phyloP scores from a whole-genome alignment of 2,797 vertebrate species.

The Hafferia zeledoni region DNA sequence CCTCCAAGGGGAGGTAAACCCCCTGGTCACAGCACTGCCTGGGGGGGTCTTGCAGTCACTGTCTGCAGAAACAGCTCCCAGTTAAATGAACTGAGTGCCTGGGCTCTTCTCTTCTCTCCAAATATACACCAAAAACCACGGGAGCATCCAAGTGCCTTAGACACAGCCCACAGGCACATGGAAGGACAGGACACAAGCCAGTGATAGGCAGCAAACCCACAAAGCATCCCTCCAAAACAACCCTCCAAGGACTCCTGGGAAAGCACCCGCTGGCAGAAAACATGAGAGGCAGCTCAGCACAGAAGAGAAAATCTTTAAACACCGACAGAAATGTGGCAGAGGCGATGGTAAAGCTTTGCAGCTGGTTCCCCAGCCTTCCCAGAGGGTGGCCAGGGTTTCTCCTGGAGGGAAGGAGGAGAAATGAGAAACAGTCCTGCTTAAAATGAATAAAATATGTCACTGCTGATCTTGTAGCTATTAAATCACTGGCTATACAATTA shows the following conservation, averaged over 20 bases:
- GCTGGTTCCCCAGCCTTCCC: constrained; percentile 47
- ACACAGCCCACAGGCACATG: accelerated
- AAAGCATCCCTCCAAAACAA: neutral
- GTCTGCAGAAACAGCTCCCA: neutral
- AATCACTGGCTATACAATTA: constrained; percentile 77
- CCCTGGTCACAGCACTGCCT: neutral
- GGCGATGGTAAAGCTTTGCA: constrained; percentile 21
- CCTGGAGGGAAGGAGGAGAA: constrained; percentile 20
- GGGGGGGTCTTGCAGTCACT: neutral
- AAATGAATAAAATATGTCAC: constrained; percentile 76
- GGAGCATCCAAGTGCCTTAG: neutral
- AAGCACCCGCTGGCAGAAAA: neutral
- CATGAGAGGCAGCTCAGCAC: neutral
- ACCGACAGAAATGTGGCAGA: neutral
- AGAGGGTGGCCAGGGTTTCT: constrained; percentile 46
- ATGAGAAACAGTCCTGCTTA: constrained; percentile 49
- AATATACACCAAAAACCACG: neutral
- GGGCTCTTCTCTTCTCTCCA: neutral
- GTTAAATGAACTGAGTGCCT: neutral
- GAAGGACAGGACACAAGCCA: neutral
- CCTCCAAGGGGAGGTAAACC: neutral
- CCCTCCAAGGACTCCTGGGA: neutral
- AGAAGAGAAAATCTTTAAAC: constrained; percentile 3
- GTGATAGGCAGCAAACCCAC: neutral
- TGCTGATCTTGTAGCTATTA: constrained; percentile 75